Percentiles rank a stretch among this genome's conserved stretches.
These are phyloP conservation scores for Cheilosia vernalis DNA, from an alignment of 2,888 invertebrate species.

Conservation along the genomic window DNA sequence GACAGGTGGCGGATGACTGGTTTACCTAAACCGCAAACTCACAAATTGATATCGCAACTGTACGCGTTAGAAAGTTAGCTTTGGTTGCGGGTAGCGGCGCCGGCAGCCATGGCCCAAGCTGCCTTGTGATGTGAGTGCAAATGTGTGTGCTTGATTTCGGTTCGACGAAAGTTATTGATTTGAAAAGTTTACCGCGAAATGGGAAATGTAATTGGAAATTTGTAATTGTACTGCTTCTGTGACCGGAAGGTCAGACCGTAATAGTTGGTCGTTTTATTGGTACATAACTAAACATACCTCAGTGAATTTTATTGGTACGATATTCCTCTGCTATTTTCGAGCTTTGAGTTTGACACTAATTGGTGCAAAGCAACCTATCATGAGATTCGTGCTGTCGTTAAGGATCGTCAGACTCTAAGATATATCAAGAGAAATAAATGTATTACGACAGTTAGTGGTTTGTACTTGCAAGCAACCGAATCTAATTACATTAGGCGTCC, in stretches of 20 bases:
- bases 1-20: conserved; percentile 47
- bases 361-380: no score
- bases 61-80: conserved; percentile 3
- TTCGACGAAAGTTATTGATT: conserved; percentile 31
- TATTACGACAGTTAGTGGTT: no score
- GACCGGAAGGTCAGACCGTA: not conserved
- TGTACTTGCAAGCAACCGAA: not conserved
- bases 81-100: not conserved
- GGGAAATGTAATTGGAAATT: conserved; percentile 4
- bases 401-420: not conserved
- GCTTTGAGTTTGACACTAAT: no score
- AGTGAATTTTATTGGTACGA: no score
- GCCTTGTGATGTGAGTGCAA: not conserved
- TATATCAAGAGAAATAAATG: no score
- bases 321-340: no score
- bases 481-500: conserved; percentile 2
- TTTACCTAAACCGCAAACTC: conserved; percentile 34
- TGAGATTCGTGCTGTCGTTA: not conserved
- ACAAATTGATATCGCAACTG: conserved; percentile 43
- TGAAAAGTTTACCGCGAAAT: conserved; percentile 17
- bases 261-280: not conserved
- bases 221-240: not conserved
- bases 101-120: not conserved
- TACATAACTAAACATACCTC: not conserved
- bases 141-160: conserved; percentile 12